Evolutionary conservation across 2,797 vertebrate genomes (phyloP).

Genomic region (Natrix natrix): DNA sequence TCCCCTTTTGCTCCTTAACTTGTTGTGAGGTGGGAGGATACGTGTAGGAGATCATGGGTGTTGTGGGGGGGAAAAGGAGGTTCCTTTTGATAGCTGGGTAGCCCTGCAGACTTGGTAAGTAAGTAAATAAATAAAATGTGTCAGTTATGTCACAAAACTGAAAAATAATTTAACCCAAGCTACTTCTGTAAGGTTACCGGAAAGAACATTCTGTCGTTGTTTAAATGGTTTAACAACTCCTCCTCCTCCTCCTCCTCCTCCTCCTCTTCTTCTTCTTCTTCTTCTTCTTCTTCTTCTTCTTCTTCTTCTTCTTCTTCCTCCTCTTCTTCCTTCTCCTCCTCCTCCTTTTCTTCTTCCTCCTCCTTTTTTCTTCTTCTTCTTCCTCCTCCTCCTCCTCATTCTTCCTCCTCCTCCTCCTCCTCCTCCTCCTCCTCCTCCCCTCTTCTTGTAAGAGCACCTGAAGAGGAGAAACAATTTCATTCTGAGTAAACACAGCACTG

Average conservation of each 20-base stretch:
- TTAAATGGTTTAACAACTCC: not conserved
- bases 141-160: not conserved
- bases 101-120: not conserved
- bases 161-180: not conserved
- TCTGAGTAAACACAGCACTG: not conserved
- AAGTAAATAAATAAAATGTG: not conserved
- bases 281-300: no score
- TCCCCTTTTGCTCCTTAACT: not conserved
- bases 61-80: not conserved
- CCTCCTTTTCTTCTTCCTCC: no score
- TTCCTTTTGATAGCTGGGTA: not conserved
- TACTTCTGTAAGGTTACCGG: not conserved
- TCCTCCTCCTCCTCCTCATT: no score
- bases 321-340: no score
- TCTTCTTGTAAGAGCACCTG: not conserved
- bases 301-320: no score
- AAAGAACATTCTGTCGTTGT: not conserved
- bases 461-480: not conserved
- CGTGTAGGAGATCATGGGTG: not conserved
- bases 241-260: not conserved
- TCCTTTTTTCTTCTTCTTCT: no score
- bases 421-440: no score
- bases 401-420: not conserved
- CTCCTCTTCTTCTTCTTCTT: no score
- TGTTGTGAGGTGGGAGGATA: not conserved